A percentile compares a stretch with the other conserved stretches of the same genome.
Conservation (phyloP, 2,888 invertebrate genomes). For the Tribolium freemani region DNA sequence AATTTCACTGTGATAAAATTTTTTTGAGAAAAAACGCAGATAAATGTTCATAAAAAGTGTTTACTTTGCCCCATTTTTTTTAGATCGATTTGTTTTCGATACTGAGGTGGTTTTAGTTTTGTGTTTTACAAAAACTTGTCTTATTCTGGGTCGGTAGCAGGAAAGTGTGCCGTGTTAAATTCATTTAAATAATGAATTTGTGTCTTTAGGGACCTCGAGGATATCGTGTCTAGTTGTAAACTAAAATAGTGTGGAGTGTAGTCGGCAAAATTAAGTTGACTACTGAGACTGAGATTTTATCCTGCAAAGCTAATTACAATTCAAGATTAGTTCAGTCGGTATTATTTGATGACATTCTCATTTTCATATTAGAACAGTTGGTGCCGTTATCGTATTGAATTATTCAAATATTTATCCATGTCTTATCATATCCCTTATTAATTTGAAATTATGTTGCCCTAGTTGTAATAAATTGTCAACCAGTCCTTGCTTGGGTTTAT, state of each 20-base stretch:
- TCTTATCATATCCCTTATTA: constrained; percentile 1
- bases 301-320: not conserved
- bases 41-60: no score
- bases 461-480: not conserved
- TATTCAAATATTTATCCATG: not conserved
- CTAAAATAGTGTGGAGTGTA: not conserved
- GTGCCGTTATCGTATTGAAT: not conserved
- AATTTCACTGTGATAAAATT: no score
- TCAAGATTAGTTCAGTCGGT: not conserved
- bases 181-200: no score
- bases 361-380: not conserved
- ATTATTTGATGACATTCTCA: not conserved
- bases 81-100: no score
- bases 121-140: no score
- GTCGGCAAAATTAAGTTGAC: not conserved
- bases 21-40: no score
- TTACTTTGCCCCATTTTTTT: no score
- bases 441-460: not conserved
- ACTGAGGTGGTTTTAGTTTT: no score
- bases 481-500: not conserved
- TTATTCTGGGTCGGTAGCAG: no score
- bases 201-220: no score
- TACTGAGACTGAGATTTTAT: not conserved
- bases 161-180: no score
- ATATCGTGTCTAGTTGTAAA: not conserved